phyloP scores from a whole-genome alignment of 1,140 invertebrate species.

The Apis mellifera region DNA sequence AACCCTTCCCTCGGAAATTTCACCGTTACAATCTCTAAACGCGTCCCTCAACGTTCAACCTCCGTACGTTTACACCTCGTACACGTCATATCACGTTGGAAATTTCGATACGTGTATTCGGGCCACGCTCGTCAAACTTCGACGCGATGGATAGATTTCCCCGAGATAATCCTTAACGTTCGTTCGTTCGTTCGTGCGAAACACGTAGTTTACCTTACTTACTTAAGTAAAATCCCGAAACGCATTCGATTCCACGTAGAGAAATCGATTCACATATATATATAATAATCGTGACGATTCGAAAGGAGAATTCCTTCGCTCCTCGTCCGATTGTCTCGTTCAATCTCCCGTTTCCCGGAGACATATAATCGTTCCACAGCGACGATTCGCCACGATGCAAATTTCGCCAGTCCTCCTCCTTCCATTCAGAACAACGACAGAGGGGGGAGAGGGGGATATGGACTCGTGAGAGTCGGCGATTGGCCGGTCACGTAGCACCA shows the following conservation, averaged over 20 bases:
- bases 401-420: conserved; percentile 26
- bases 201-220: neutral
- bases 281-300: too few relatives aligned
- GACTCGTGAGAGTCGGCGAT: conserved; percentile 59
- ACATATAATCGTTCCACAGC: neutral
- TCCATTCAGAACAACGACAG: conserved; percentile 37
- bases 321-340: too few relatives aligned
- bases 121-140: conserved; percentile 7
- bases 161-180: neutral
- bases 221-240: too few relatives aligned
- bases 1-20: too few relatives aligned
- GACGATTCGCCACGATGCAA: conserved; percentile 49
- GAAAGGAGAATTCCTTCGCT: too few relatives aligned
- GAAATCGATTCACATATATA: too few relatives aligned
- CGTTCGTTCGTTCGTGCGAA: neutral
- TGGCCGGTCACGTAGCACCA: conserved; percentile 61
- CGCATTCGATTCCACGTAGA: too few relatives aligned
- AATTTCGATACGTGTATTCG: conserved; percentile 22
- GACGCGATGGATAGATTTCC: conserved; percentile 2
- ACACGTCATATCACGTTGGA: neutral
- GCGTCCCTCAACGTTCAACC: too few relatives aligned
- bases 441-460: conserved; percentile 35
- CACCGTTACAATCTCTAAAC: too few relatives aligned
- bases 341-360: too few relatives aligned
- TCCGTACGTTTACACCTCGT: too few relatives aligned